A percentile compares a stretch with the other conserved stretches of the same genome.
Evolutionary conservation across 2,113 vertebrate genomes (phyloP).

Genomic region (Calyptommatus sinebrachiatus): DNA sequence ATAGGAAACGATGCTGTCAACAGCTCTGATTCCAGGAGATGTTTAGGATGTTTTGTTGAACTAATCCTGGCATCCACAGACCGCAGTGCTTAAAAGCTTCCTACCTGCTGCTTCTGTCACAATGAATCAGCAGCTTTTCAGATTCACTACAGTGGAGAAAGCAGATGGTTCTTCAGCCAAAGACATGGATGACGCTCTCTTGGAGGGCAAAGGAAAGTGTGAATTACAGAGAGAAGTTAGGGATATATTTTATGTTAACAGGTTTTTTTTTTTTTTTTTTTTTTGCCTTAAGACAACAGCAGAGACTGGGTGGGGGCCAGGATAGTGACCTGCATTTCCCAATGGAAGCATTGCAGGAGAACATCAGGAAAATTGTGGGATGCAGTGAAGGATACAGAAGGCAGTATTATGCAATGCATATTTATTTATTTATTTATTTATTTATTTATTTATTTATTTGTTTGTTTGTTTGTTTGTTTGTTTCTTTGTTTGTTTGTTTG

Average conservation of each 20-base stretch:
- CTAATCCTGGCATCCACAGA: conserved; percentile 3
- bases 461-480: too few species aligned
- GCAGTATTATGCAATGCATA: too few species aligned
- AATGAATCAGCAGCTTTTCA: conserved; percentile 10
- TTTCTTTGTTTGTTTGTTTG: too few species aligned
- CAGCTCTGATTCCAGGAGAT: not conserved
- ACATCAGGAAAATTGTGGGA: too few species aligned
- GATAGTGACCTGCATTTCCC: too few species aligned
- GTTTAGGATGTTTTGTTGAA: not conserved
- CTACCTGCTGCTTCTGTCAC: conserved; percentile 4
- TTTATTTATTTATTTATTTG: too few species aligned
- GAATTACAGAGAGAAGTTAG: not conserved
- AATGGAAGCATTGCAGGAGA: too few species aligned
- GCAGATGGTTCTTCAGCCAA: not conserved
- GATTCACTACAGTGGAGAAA: not conserved
- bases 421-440: too few species aligned
- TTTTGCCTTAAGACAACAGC: too few species aligned
- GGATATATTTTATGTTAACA: not conserved
- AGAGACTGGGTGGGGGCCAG: too few species aligned
- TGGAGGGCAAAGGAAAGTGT: not conserved
- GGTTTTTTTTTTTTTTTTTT: too few species aligned
- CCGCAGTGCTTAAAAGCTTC: not conserved
- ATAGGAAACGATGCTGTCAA: not conserved
- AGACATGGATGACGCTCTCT: not conserved
- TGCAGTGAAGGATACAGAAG: too few species aligned